phyloP scores from a whole-genome alignment of 2,113 vertebrate species.

The Lichenostomus cassidix region DNA sequence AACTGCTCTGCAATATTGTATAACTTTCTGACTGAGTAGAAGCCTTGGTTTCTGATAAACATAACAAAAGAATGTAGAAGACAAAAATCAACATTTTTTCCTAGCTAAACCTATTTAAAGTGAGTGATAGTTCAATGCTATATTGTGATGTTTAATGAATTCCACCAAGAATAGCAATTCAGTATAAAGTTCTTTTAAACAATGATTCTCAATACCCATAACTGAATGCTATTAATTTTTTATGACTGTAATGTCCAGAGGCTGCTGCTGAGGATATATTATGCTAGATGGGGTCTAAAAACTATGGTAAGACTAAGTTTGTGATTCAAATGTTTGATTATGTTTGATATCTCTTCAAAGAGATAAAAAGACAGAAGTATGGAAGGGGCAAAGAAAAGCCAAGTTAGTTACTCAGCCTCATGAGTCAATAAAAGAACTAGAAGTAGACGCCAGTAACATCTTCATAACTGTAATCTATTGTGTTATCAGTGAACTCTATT shows the following conservation, averaged over 20 bases:
- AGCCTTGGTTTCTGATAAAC: neutral
- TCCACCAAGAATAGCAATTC: neutral
- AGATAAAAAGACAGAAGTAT: neutral
- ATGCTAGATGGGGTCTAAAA: neutral
- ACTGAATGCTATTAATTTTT: neutral
- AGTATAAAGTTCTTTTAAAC: neutral
- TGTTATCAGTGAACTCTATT: neutral
- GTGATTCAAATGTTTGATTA: neutral
- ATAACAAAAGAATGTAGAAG: neutral
- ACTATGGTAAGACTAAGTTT: neutral
- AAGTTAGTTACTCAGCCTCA: neutral
- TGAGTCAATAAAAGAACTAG: neutral
- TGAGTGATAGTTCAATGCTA: neutral
- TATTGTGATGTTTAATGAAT: neutral
- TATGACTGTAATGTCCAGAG: neutral
- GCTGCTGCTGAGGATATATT: neutral
- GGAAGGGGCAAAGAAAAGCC: neutral
- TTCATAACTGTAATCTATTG: neutral
- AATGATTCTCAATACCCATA: neutral
- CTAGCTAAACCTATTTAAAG: neutral
- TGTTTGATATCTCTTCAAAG: neutral
- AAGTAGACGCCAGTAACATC: neutral
- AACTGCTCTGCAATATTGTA: neutral
- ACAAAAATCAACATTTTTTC: neutral
- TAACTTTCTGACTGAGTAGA: neutral